A percentile compares a stretch with the other conserved stretches of the same genome.
These are phyloP conservation scores for Tokudaia tokunoshimensis DNA, from an alignment of 2,797 vertebrate species.

Conservation along the genomic window DNA sequence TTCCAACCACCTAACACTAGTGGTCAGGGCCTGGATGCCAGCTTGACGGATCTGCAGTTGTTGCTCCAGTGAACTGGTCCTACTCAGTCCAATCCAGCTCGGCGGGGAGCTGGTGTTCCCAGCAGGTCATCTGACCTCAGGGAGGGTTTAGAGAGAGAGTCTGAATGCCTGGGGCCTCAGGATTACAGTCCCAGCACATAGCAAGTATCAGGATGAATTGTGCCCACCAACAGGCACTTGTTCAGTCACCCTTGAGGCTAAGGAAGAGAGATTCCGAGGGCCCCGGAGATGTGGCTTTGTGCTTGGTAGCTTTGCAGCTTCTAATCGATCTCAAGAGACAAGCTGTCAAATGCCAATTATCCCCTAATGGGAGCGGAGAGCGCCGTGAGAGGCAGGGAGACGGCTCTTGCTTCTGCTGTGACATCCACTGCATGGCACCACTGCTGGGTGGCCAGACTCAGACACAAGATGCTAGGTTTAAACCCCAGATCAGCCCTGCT, in stretches of 20 bases:
- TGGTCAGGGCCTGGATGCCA: too few species aligned
- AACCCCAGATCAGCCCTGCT: background rate
- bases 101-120: background rate
- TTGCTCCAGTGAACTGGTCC: background rate
- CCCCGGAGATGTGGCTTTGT: background rate
- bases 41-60: background rate
- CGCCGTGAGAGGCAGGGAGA: rapidly evolving
- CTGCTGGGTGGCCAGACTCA: rapidly evolving
- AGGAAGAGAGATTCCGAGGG: background rate
- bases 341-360: background rate
- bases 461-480: rapidly evolving
- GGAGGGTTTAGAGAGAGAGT: background rate
- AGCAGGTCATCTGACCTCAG: background rate
- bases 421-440: rapidly evolving
- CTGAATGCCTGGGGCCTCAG: background rate
- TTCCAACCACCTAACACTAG: background rate
- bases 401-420: rapidly evolving
- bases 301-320: conserved; percentile 8
- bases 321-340: background rate
- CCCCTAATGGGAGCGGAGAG: background rate
- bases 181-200: background rate
- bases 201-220: background rate
- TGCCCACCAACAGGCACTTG: background rate
- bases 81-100: background rate
- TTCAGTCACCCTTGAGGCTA: background rate